Evolutionary conservation across 2,888 invertebrate species (phyloP).

Genomic region (Dorcus parallelipipedus): DNA sequence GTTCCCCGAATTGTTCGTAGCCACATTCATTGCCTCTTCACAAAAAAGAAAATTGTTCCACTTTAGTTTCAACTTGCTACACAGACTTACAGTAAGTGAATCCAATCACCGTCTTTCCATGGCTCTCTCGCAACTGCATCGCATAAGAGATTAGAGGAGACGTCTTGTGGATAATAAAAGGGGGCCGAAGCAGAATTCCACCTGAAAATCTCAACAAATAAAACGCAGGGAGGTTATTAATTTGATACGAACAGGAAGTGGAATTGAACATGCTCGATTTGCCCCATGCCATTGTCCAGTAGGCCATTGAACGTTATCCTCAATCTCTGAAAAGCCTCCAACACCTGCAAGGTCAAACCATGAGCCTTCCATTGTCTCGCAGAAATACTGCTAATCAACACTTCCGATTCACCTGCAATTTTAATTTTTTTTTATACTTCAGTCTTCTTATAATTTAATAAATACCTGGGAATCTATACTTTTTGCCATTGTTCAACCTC

Average conservation of each 20-base stretch:
- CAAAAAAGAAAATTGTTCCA: not conserved
- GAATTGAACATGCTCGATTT: conserved; percentile 49
- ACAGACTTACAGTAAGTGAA: conserved; percentile 52
- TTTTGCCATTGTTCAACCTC: conserved; percentile 6
- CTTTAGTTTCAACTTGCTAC: not conserved
- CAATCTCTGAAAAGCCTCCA: conserved; percentile 60
- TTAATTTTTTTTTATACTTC: not conserved
- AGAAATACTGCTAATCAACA: conserved; percentile 45
- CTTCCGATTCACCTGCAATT: conserved; percentile 53
- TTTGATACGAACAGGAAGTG: conserved; percentile 58
- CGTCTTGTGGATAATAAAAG: conserved; percentile 55
- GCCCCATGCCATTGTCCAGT: conserved; percentile 36
- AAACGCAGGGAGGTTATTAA: not conserved
- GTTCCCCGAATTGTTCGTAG: conserved; percentile 62
- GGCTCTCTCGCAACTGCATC: conserved; percentile 56
- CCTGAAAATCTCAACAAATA: conserved; percentile 43
- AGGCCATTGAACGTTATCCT: conserved; percentile 69
- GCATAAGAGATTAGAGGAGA: conserved; percentile 54
- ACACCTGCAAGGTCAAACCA: conserved; percentile 59
- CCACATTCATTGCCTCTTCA: conserved; percentile 44
- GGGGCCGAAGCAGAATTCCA: conserved; percentile 55
- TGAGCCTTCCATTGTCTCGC: conserved; percentile 55
- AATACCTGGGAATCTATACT: conserved; percentile 13
- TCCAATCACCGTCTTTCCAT: conserved; percentile 60
- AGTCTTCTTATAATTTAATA: not conserved